Percentiles rank a stretch among this genome's conserved stretches.
Evolutionary conservation across 2,888 invertebrate genomes (phyloP).

Genomic region (Yponomeuta plumbellus): DNA sequence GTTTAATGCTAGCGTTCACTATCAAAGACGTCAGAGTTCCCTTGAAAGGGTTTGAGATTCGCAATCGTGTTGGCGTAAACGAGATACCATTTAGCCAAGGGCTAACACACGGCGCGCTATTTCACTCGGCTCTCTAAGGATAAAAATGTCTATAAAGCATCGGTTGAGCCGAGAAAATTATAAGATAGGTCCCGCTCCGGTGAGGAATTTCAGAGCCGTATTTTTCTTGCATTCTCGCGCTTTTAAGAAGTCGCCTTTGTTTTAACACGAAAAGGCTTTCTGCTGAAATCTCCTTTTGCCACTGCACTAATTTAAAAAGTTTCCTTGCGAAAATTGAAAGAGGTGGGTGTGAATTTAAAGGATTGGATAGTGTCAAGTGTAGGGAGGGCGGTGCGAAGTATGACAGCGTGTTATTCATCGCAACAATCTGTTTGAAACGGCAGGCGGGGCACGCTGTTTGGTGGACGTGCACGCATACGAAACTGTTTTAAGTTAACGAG

Average conservation of each 20-base stretch:
- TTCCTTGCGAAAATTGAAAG: background rate
- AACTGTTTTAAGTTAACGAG: conserved; percentile 37
- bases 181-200: conserved; percentile 32
- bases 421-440: conserved; percentile 11
- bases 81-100: conserved; percentile 66
- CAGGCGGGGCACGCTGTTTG: conserved; percentile 9
- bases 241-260: background rate
- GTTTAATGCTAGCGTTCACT: conserved; percentile 57
- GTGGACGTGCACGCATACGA: conserved; percentile 13
- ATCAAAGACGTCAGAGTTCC: conserved; percentile 55
- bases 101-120: conserved; percentile 42
- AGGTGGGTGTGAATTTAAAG: background rate
- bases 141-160: conserved; percentile 41
- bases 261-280: conserved; percentile 10
- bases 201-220: conserved; percentile 10
- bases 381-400: background rate
- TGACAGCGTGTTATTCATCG: conserved; percentile 18
- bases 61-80: conserved; percentile 64
- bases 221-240: background rate
- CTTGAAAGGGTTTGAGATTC: conserved; percentile 59
- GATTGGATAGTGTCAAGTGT: conserved; percentile 3
- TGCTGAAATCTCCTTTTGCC: conserved; percentile 3
- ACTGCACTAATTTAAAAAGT: background rate
- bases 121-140: conserved; percentile 35
- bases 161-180: conserved; percentile 43